Percentiles rank a stretch among this genome's conserved stretches.
These are phyloP conservation scores for Rhinogobius similis DNA, from an alignment of 2,113 vertebrate genomes.

Conservation along the genomic window DNA sequence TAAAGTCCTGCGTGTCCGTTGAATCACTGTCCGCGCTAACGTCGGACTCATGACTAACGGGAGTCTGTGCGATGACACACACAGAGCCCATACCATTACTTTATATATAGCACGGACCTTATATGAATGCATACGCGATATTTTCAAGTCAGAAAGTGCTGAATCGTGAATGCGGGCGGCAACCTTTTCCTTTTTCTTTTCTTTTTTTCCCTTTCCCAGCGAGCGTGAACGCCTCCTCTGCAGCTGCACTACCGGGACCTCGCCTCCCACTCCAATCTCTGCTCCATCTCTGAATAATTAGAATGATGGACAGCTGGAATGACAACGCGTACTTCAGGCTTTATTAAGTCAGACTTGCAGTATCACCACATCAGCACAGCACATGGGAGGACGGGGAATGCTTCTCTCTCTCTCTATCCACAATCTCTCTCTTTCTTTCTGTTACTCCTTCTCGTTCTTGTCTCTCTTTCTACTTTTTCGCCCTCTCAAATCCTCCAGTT, in stretches of 20 bases:
- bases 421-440: no score
- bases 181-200: slow-evolving; percentile 35
- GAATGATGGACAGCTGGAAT: slow-evolving; percentile 71
- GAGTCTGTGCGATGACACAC: slow-evolving; percentile 18
- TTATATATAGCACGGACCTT: neutral
- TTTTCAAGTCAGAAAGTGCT: slow-evolving; percentile 40
- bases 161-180: slow-evolving; percentile 46
- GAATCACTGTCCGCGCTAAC: slow-evolving; percentile 3
- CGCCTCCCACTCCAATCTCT: slow-evolving; percentile 67
- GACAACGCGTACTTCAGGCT: slow-evolving; percentile 73
- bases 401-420: neutral
- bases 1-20: neutral
- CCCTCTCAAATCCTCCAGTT: no score
- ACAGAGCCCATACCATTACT: slow-evolving; percentile 2
- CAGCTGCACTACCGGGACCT: slow-evolving; percentile 60
- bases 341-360: slow-evolving; percentile 69
- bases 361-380: slow-evolving; percentile 58
- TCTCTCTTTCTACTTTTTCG: no score
- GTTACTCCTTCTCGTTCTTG: neutral
- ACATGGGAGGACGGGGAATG: slow-evolving; percentile 36
- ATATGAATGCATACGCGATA: slow-evolving; percentile 14
- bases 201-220: neutral
- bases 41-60: slow-evolving; percentile 13
- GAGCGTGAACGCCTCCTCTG: slow-evolving; percentile 37
- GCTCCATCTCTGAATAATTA: slow-evolving; percentile 74